Base-by-base conservation (phyloP, 2,113 vertebrate species). In the Lepidothrix coronata region DNA sequence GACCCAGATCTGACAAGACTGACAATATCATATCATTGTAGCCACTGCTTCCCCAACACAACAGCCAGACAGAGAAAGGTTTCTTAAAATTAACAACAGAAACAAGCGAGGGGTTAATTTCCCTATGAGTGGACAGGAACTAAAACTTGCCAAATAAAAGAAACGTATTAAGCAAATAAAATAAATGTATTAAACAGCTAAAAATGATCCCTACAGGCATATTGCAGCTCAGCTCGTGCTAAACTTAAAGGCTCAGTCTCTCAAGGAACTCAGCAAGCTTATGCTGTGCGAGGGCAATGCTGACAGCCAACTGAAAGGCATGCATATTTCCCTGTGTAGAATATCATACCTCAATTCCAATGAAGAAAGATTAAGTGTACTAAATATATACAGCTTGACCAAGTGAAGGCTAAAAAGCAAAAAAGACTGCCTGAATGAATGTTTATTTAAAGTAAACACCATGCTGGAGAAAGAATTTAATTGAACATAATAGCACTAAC, bases 1-100 rank as follows among this genome's bases (percentile, higher is more conserved):
- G 89, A 94, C 94, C 88, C 75, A 95, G 89, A 94, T 93, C 63
- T 91, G 85, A 93, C 89, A 93, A 82, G 33, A 62, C 58, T 68
- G 65, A 61, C 84, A 85, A 70, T 12, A 71, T 73, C 75, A 46
- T 9, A 81, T 27, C 58, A 43, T 30, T 63, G 46, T 3, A 79
- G 75, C 21, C 67, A 48, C 28, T 0, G 0, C 74, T 49, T 52
- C 54, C 33, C 37, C 70, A 66, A 4, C 57, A 41, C 44, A 87
- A 8, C 65, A 65, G 27, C 2, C 19, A 85, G 46, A 52, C 20
- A 41, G 17, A 24, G 49, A 39, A 78, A 67, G 28, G 14, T n/a
- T 52, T 66, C 78, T 41, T 52, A 51, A 76, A 85, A 54, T 37
- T 57, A 39, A 55, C 25, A 46, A 30, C 41, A 88, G 28, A 65